Conservation (phyloP, 2,797 vertebrate genomes). For the Sebastes diploproa region DNA sequence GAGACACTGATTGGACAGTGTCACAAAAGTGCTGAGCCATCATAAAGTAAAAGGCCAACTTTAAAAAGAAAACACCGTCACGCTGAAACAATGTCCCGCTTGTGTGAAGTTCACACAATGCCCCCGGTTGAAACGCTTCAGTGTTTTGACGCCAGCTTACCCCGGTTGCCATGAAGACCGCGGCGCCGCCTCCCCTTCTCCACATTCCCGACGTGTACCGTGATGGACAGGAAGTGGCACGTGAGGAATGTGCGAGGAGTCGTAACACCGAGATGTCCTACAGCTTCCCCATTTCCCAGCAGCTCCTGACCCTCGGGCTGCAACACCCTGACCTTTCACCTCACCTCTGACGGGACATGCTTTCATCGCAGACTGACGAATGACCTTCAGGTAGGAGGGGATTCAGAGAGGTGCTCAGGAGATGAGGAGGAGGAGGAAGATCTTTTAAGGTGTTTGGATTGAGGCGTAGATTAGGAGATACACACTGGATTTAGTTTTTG, state of each 20-base stretch:
- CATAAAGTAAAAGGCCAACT: neutral
- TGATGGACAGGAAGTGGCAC: constrained; percentile 66
- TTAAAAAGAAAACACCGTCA: constrained; percentile 5
- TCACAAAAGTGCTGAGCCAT: neutral
- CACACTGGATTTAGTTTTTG: neutral
- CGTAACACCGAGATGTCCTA: constrained; percentile 43
- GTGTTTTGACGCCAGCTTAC: constrained; percentile 60
- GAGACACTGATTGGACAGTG: neutral
- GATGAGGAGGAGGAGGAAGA: constrained; percentile 7
- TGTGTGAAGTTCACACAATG: constrained; percentile 12
- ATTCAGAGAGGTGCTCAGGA: constrained; percentile 2
- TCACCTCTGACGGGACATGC: constrained; percentile 38
- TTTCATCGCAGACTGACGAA: constrained; percentile 38
- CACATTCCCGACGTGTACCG: constrained; percentile 43
- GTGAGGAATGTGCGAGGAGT: constrained; percentile 59
- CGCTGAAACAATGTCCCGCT: constrained; percentile 1
- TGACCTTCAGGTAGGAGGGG: constrained; percentile 3
- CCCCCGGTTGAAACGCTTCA: constrained; percentile 20
- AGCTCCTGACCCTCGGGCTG: constrained; percentile 46
- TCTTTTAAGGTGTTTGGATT: neutral
- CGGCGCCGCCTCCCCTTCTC: constrained; percentile 23
- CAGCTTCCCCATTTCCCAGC: constrained; percentile 52
- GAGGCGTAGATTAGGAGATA: neutral
- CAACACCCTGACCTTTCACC: constrained; percentile 39
- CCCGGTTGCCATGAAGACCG: constrained; percentile 49